phyloP scores from a whole-genome alignment of 2,797 vertebrate genomes.

The Pristis pectinata region DNA sequence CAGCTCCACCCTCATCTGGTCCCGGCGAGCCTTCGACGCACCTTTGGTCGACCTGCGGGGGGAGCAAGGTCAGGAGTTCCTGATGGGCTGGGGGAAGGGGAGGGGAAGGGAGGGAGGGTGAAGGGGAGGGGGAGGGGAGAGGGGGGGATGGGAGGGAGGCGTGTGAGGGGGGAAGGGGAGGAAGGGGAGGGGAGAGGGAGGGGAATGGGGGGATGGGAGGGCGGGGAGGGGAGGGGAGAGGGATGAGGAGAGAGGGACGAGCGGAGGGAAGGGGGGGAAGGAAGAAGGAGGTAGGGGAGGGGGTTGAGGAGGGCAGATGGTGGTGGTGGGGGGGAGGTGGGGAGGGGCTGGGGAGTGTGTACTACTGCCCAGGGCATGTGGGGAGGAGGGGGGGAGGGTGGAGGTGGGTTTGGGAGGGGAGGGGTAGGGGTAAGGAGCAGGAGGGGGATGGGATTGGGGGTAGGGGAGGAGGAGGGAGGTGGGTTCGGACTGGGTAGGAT shows the following conservation, averaged over 20 bases:
- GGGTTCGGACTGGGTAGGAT: no score
- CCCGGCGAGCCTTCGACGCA: constrained; percentile 76
- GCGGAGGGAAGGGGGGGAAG: constrained; percentile 42
- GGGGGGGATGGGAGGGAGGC: constrained; percentile 42
- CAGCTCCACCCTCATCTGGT: constrained; percentile 77
- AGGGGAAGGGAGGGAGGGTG: background rate
- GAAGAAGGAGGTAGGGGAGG: no score
- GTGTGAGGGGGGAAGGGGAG: constrained; percentile 45
- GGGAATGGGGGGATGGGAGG: no score
- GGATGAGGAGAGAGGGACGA: constrained; percentile 42
- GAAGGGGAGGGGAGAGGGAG: background rate
- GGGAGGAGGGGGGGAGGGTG: constrained; percentile 43
- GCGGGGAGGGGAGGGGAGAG: background rate
- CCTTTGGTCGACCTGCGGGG: constrained; percentile 75
- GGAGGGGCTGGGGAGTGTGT: no score
- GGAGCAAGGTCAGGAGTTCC: constrained; percentile 37
- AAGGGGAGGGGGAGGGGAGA: no score
- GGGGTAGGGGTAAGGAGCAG: background rate
- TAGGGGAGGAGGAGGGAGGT: background rate
- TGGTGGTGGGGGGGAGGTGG: background rate
- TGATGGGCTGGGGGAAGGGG: no score
- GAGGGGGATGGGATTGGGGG: background rate
- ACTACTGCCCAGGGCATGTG: no score
- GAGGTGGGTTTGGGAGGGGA: background rate
- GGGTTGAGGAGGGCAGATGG: background rate